These are phyloP conservation scores for Telmatochromis sp. DNA, from an alignment of 2,113 vertebrate genomes.

Conservation along the genomic window DNA sequence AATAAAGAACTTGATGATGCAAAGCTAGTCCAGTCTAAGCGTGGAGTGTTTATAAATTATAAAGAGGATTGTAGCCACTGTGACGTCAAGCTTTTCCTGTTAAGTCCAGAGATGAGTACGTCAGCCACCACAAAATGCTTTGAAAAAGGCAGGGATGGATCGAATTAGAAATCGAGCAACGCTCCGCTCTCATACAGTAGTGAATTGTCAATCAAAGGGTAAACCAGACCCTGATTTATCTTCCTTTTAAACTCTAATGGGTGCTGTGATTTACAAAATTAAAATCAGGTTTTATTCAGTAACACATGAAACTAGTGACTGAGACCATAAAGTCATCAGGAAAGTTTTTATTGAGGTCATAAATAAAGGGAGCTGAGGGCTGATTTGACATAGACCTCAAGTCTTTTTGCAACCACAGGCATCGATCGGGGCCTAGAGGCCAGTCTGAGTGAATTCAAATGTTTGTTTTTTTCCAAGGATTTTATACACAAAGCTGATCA, in stretches of 20 bases:
- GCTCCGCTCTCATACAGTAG: not conserved
- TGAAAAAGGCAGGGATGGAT: not conserved
- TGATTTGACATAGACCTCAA: not conserved
- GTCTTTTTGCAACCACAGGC: not conserved
- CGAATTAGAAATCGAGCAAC: not conserved
- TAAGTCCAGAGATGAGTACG: not conserved
- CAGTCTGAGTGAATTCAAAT: not conserved
- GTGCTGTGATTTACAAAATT: not conserved
- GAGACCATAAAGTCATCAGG: not conserved
- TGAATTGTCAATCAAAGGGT: not conserved
- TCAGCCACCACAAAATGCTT: not conserved
- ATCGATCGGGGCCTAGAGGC: not conserved
- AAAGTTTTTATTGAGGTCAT: not conserved
- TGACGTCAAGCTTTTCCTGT: not conserved
- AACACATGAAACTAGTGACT: not conserved
- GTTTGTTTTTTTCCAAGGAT: not conserved
- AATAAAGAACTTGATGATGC: not conserved
- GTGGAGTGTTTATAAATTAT: not conserved
- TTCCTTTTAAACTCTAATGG: not conserved
- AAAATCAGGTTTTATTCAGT: not conserved
- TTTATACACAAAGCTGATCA: not conserved
- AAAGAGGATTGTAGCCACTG: not conserved
- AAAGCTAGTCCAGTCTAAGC: not conserved
- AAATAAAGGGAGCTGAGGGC: not conserved
- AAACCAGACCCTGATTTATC: not conserved